Base-by-base conservation (phyloP, 2,888 invertebrate genomes). In the Copidosoma aretas region DNA sequence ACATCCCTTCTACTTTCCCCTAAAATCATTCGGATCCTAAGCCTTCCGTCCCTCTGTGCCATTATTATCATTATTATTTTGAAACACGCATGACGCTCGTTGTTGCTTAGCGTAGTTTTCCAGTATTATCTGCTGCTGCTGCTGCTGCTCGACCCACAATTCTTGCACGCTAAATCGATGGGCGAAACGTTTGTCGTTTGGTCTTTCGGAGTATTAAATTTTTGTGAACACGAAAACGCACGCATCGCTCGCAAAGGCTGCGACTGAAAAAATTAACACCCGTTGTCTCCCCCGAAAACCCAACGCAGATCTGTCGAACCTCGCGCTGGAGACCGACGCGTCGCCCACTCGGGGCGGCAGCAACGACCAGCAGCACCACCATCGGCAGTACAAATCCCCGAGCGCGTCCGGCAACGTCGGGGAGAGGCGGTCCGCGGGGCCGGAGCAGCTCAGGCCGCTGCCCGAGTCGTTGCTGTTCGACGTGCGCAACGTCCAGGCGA, bases 401-500 rank as follows among this genome's bases (percentile, higher is more conserved):
- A 22, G 59, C 2, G 49, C 52, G 1, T 52, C 64, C 12, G 21
- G 39, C 15, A 22, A 53, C n/a, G 83, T 81, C 71, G 82, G 86
- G 10, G 87, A 87, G 72, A 83, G 86, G 46, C 86, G 85, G 80
- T 79, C 79, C 19, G 75, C 86, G 12, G 86, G 85, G 3, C 82
- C 86, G 12, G 87, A 87, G 74, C 86, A 87, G 70, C 76, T 87
- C 41, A 88, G 91, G 62, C 91, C 92, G 1, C 84, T 97, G 70
- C 94, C 95, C 0, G 91, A 93, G 76, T 93, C 93, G 17, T 86
- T 97, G 41, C 90, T 93, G 46, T 93, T 93, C 83, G 97, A 97
- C 84, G 93, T 97, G 86, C 92, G 94, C 78, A 94, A 94, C 82
- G 91, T 95, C 43, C 92, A 95, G 86, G 91, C 93, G 32, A 98